Evolutionary conservation across 2,888 invertebrate species (phyloP), one percentile per base, ranked within the genome.

Genomic region (Mechanitis mazaeus): DNA sequence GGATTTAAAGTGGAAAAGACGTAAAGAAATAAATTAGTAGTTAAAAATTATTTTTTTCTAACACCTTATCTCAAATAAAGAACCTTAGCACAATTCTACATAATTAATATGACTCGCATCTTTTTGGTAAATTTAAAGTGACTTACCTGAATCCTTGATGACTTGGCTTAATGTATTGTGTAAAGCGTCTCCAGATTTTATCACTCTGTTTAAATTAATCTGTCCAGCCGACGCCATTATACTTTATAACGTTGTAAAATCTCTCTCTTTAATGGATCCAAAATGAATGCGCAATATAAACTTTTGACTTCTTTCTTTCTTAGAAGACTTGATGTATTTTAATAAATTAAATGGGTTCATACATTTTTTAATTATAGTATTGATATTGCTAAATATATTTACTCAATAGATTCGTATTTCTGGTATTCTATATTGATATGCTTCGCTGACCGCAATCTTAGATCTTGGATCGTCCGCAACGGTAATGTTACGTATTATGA

Each of bases 391-490:
- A 9, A 3, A 11, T 42, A 42, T 3, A 42, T 42, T 35, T 3
- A 35, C 35, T 5, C 35, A 20, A 20, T 20, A 20, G 20, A 33
- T 2, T 33, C n/a, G 11, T 47, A 45, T 47, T 35, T 42, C 55
- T 59, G 31, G 45, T 64, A 59, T 45, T 54, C 47, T 35, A 56
- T 73, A 33, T 74, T 72, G 78, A 78, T 75, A 80, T 78, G 85
- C 76, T 80, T 74, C 74, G 81, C 72, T 83, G 78, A 72, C 67
- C 79, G 76, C 77, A 71, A 71, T 71, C 70, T 71, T 73, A 70
- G 72, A 78, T 74, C 78, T 79, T 79, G 83, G 83, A 77, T 80
- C 81, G 80, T 54, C 76, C 76, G 67, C 69, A 71, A 67, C 75
- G 74, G 72, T 68, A 65, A 47, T 45, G 55, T 59, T 59, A 57